Evolutionary conservation across 2,888 invertebrate genomes (phyloP).

Genomic region (Rotaria macrura): DNA sequence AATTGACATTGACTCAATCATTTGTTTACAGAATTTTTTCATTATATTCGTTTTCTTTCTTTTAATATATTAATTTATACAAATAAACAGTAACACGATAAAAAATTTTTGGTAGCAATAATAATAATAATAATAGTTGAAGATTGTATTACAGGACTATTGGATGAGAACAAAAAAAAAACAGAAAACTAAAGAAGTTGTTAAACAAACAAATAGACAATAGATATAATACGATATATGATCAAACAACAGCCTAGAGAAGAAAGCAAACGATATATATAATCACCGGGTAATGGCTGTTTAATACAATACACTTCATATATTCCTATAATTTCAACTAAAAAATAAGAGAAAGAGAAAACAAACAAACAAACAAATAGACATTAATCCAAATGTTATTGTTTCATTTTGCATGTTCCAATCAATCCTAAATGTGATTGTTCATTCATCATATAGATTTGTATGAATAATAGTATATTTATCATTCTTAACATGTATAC

Average conservation of each 20-base stretch:
- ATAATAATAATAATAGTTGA: background rate
- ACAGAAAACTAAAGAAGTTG: too few species aligned
- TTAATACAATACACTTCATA: background rate
- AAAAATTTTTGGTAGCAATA: background rate
- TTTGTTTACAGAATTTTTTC: background rate
- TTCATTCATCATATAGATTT: background rate
- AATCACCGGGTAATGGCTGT: background rate
- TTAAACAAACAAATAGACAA: background rate
- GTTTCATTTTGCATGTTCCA: background rate
- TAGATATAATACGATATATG: background rate
- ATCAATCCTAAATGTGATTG: background rate
- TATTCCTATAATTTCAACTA: background rate
- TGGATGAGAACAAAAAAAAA: background rate
- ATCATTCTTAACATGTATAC: background rate
- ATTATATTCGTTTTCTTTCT: background rate
- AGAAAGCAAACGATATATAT: background rate
- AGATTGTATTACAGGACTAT: too few species aligned
- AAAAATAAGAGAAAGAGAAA: background rate
- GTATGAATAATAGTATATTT: conserved; percentile 8
- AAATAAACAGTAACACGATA: background rate
- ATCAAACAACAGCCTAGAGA: background rate
- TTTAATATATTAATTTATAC: background rate
- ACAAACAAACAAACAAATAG: too few species aligned
- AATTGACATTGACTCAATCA: background rate
- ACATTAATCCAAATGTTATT: background rate